Evolutionary conservation across 1,140 invertebrate genomes (phyloP), one percentile per base, ranked within the genome.

Genomic region (Drosophila bifasciata): DNA sequence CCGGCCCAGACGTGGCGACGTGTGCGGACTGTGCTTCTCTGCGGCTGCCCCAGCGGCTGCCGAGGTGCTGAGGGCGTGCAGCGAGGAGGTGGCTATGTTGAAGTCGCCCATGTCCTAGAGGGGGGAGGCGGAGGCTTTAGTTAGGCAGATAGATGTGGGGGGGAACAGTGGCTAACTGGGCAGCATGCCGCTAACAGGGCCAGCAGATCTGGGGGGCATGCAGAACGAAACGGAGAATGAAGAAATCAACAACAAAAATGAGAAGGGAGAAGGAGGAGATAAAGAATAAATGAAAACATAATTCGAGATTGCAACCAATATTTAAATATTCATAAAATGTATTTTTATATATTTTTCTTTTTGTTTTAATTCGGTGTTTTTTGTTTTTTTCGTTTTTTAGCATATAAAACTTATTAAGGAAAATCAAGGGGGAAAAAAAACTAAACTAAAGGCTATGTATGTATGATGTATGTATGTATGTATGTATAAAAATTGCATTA

Each of bases 21-120:
- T 89, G 36, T 92, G 91, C 45, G 91, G 91, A 78, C 91, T 92
- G 23, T 91, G 91, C 77, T 91, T 91, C 63, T 92, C 91, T 23
- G 71, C 40, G 9, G 90, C 67, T 7, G 79, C 32, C 51, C 32
- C 32, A 36, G 32, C 32, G 32, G 75, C 70, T 2, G 89, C 57
- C 25, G 89, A 81, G 48, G 83, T 88, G 75, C 93, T 92, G 2
- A 94, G 79, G 1, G 92, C 93, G 64, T 93, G 93, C 56, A 94
- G 92, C 16, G 93, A 93, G 8, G 93, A 93, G n/a, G 93, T 93
- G 5, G 93, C 93, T 40, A 93, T 93, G 83, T 94, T 94, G 90
- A 94, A 94, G 73, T 94, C 93, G 16, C 92, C 92, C 90, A 92
- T 93, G 53, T 94, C 93, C 93, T 94, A 85, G 56, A 68, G 32